phyloP scores from a whole-genome alignment of 64 coral and sea anemone genomes.

The Anthopleura sola region DNA sequence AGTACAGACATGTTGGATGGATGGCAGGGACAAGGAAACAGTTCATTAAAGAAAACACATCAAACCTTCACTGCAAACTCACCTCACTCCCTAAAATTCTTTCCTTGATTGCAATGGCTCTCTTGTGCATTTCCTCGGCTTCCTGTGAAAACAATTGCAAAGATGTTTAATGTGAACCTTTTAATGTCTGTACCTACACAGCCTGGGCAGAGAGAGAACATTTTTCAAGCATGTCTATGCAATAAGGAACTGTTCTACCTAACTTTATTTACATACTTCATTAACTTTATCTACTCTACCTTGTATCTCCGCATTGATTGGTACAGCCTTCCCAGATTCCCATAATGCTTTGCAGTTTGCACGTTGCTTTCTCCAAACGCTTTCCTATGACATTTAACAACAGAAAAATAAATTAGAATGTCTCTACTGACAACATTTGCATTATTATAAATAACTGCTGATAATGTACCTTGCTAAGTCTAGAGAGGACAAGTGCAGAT shows the following conservation, averaged over 20 bases:
- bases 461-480: constrained; percentile 77
- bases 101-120: constrained; percentile 99
- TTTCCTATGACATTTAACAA: constrained; percentile 52
- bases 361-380: constrained; percentile 99
- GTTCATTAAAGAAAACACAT: background rate
- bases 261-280: too few relatives aligned
- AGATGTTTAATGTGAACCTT: background rate
- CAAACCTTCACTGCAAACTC: background rate
- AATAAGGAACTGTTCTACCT: too few relatives aligned
- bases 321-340: constrained; percentile 90
- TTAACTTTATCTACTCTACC: constrained; percentile 19
- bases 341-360: constrained; percentile 98
- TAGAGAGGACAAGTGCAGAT: constrained; percentile 89
- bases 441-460: too few relatives aligned
- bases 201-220: too few relatives aligned
- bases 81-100: constrained; percentile 89
- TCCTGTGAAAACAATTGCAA: constrained; percentile 44
- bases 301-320: constrained; percentile 93
- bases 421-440: too few relatives aligned
- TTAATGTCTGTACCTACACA: too few relatives aligned
- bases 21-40: too few relatives aligned
- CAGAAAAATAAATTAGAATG: too few relatives aligned
- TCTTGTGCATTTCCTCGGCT: constrained; percentile 98
- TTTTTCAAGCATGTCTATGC: too few relatives aligned
- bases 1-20: too few relatives aligned